These are phyloP conservation scores for Troilus luridus DNA, from an alignment of 2,888 invertebrate species.

Conservation along the genomic window DNA sequence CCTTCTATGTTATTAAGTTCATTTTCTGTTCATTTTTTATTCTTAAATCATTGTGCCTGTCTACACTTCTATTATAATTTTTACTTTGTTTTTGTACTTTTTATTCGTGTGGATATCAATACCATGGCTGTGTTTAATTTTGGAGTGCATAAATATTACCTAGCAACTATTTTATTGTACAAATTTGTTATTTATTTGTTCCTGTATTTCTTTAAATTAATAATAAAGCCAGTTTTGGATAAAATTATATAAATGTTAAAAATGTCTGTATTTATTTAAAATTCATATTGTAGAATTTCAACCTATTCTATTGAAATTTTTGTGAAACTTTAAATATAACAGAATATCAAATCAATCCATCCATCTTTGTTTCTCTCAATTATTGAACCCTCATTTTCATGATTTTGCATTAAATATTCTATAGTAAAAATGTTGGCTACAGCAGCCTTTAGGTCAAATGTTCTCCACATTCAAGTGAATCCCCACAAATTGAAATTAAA, in stretches of 20 bases:
- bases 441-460: not conserved
- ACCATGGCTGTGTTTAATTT: slow-evolving; percentile 12
- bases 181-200: slow-evolving; percentile 3
- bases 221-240: not conserved
- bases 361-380: not conserved
- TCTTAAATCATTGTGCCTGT: too few species aligned
- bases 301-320: slow-evolving; percentile 14
- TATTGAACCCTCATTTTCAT: not conserved
- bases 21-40: too few species aligned
- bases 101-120: not conserved
- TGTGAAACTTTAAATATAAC: not conserved
- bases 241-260: slow-evolving; percentile 22
- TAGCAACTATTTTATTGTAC: not conserved
- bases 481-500: too few species aligned
- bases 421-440: not conserved
- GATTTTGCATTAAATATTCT: not conserved
- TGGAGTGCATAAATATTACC: not conserved
- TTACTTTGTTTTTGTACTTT: not conserved
- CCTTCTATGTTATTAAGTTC: too few species aligned
- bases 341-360: not conserved
- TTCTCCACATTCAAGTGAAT: too few species aligned
- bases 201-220: not conserved
- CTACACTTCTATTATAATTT: too few species aligned
- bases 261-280: slow-evolving; percentile 36
- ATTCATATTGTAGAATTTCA: slow-evolving; percentile 33